phyloP scores from a whole-genome alignment of 2,888 invertebrate species.

The Limnephilus lunatus region DNA sequence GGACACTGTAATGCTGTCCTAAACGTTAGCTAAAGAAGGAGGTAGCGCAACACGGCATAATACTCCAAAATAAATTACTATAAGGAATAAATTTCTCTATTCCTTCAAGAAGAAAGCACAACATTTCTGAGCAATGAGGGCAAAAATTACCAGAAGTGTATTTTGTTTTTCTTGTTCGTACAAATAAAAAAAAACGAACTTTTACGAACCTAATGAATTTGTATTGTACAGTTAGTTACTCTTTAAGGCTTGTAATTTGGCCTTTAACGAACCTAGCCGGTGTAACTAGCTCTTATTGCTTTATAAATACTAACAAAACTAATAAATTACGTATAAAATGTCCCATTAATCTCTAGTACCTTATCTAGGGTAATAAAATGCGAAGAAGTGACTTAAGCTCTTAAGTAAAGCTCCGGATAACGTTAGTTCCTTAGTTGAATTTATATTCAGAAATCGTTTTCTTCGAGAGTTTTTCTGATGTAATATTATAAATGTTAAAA shows the following conservation, averaged over 20 bases:
- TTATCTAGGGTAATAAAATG: not conserved
- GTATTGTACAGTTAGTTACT: not conserved
- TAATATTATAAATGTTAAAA: not conserved
- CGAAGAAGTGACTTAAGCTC: not conserved
- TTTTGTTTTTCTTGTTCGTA: not conserved
- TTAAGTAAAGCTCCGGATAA: not conserved
- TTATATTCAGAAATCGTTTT: not conserved
- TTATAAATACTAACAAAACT: not conserved
- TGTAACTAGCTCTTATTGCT: not conserved
- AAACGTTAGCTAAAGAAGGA: no score
- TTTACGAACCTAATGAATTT: not conserved
- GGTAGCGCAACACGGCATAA: no score
- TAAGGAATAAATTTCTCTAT: not conserved
- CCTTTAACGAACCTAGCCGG: not conserved
- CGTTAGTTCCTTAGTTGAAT: not conserved
- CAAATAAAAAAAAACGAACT: not conserved
- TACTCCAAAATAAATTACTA: no score
- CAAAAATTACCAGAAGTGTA: not conserved
- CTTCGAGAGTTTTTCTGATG: no score
- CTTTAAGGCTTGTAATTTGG: not conserved
- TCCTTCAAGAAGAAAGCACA: not conserved
- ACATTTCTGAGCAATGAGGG: not conserved
- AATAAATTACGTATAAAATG: not conserved
- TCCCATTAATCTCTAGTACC: not conserved
- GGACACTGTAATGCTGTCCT: no score